Conservation (phyloP, 1,140 invertebrate genomes). For the Stenopsyche tienmushanensis region DNA sequence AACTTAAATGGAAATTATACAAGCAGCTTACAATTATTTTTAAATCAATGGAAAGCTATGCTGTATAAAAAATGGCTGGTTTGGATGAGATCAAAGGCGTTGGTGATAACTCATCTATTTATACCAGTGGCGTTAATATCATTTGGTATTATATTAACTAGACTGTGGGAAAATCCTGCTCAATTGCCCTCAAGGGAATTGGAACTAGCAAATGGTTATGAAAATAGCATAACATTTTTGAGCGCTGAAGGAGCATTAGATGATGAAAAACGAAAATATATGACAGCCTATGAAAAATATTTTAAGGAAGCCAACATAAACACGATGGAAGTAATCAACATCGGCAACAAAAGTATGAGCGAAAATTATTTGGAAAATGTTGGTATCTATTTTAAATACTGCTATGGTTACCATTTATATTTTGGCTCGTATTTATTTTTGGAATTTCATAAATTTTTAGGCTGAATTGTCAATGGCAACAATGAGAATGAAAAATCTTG, state of each 20-base stretch:
- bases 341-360: constrained; percentile 44
- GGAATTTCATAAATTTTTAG: constrained; percentile 22
- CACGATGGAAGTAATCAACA: constrained; percentile 46
- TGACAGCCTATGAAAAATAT: constrained; percentile 47
- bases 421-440: constrained; percentile 18
- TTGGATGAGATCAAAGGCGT: constrained; percentile 57
- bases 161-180: constrained; percentile 51
- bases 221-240: constrained; percentile 47
- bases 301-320: constrained; percentile 46
- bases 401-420: no score
- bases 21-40: constrained; percentile 48
- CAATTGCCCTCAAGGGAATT: constrained; percentile 51
- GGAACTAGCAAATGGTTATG: constrained; percentile 48
- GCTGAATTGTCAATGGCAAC: constrained; percentile 29
- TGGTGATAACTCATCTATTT: constrained; percentile 59
- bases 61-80: constrained; percentile 62
- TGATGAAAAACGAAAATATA: constrained; percentile 43
- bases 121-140: constrained; percentile 63
- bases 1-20: no score
- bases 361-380: constrained; percentile 49
- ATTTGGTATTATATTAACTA: constrained; percentile 58
- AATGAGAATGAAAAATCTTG: constrained; percentile 52
- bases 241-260: constrained; percentile 41
- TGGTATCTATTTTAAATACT: no score
- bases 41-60: constrained; percentile 65